phyloP scores from a whole-genome alignment of 1,140 invertebrate species.

The Rhagoletis pomonella region DNA sequence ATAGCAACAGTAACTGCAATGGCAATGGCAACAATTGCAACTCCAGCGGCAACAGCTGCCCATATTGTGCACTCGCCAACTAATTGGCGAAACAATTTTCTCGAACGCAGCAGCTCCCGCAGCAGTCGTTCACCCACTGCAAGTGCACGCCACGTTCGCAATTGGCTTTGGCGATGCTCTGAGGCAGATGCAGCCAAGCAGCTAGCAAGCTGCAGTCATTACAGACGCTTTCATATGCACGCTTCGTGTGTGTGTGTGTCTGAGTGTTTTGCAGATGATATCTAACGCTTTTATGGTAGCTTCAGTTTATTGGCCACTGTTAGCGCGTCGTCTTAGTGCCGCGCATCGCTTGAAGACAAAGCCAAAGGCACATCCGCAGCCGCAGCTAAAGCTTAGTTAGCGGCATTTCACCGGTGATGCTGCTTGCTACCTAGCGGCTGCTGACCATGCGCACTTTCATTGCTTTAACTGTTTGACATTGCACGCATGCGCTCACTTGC shows the following conservation, averaged over 20 bases:
- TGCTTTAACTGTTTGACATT: constrained; percentile 37
- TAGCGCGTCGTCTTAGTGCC: constrained; percentile 19
- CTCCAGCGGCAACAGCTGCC: constrained; percentile 25
- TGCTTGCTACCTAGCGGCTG: too few relatives aligned
- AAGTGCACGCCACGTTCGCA: constrained; percentile 30
- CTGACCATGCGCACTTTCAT: background rate
- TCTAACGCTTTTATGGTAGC: constrained; percentile 47
- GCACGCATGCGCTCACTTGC: constrained; percentile 48
- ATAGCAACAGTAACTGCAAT: too few relatives aligned
- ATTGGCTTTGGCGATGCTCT: background rate
- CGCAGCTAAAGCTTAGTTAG: background rate
- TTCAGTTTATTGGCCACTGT: constrained; percentile 45
- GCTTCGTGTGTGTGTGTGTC: background rate
- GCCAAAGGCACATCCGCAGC: background rate
- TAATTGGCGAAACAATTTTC: constrained; percentile 55
- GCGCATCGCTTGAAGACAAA: background rate
- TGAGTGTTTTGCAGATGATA: background rate
- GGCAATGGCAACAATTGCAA: background rate
- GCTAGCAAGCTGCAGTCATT: background rate
- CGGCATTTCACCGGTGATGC: background rate
- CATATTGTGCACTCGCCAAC: constrained; percentile 47
- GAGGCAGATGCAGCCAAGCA: background rate
- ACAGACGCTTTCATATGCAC: background rate
- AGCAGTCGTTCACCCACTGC: constrained; percentile 4
- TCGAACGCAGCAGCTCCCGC: constrained; percentile 43